These are phyloP conservation scores for Bimastos eiseni DNA, from an alignment of 2,888 invertebrate genomes.

Conservation along the genomic window DNA sequence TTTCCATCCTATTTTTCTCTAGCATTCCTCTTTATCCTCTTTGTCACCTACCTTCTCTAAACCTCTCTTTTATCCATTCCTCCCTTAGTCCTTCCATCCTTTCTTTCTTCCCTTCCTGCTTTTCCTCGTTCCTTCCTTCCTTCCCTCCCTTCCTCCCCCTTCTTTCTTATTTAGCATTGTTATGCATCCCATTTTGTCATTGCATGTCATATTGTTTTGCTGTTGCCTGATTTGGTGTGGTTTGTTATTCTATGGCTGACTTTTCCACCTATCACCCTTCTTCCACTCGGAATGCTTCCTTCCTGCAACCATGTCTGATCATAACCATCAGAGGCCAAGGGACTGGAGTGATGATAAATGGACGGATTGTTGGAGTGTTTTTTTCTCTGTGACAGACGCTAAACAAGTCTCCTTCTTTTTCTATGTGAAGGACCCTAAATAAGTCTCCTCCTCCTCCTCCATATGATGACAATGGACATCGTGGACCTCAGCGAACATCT, in stretches of 20 bases:
- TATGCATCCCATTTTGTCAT: not conserved
- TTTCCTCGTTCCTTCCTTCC: not conserved
- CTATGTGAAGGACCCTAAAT: not conserved
- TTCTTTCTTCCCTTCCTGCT: too few species aligned
- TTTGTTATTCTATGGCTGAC: not conserved
- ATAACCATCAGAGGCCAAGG: not conserved
- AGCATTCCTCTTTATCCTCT: not conserved
- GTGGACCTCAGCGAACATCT: not conserved
- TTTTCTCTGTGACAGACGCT: too few species aligned
- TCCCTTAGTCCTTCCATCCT: too few species aligned
- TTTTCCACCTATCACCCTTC: not conserved
- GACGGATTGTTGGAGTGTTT: not conserved
- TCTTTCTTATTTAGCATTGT: not conserved
- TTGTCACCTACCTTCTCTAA: too few species aligned
- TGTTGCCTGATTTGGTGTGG: too few species aligned
- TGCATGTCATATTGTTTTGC: too few species aligned
- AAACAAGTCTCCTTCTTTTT: not conserved
- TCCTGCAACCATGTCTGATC: not conserved
- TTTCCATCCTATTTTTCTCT: not conserved
- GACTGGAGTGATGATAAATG: not conserved
- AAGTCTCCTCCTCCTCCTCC: not conserved
- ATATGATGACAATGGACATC: not conserved
- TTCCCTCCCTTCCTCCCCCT: too few species aligned
- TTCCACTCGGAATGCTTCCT: not conserved
- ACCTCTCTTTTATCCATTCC: not conserved